Evolutionary conservation across 1,140 invertebrate species (phyloP), one percentile per base, ranked within the genome.

Genomic region (Diachasma alloeum): DNA sequence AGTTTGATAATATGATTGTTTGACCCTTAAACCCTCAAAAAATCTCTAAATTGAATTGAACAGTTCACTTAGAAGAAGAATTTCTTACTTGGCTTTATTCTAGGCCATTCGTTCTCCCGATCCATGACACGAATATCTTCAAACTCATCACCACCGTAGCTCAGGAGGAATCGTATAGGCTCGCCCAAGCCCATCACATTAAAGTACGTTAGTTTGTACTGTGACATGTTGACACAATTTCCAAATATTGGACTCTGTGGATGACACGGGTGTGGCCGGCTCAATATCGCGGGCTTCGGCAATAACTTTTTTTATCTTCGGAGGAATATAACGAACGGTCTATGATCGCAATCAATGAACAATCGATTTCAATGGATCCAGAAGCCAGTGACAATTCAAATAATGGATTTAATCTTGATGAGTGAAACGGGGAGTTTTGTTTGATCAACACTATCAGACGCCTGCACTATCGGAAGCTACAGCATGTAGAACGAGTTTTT

Each of bases 201-300:
- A 86, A 94, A 94, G 80, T 95, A 95, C 71, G 91, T 92, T 13
- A 95, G 84, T 79, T 91, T 92, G 84, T 92, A 92, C 82, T 81
- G 78, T 6, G 84, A 81, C 71, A 78, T 79, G 6, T n/a, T 17
- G 15, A 53, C 48, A 53, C 13, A 17, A 19, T 53, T 53, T 53
- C 9, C 13, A 42, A 42, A 42, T 46, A n/a, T 15, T 11, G 68
- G 36, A 39, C 2, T 44, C 37, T 22, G 31, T 6, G 8, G 17
- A 19, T n/a, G 19, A 42, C 9, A 70, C n/a, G 44, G n/a, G 10
- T 15, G 44, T 46, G 44, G 10, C 26, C 24, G 66, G 66, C 19
- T 9, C 26, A 36, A 9, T 26, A 39, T 31, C 66, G 66, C 15
- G 10, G 9, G 3, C 10, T n/a, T 11, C 44, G 3, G 1, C n/a